Evolutionary conservation across 2,888 invertebrate genomes (phyloP).

Genomic region (Lottia gigantea): DNA sequence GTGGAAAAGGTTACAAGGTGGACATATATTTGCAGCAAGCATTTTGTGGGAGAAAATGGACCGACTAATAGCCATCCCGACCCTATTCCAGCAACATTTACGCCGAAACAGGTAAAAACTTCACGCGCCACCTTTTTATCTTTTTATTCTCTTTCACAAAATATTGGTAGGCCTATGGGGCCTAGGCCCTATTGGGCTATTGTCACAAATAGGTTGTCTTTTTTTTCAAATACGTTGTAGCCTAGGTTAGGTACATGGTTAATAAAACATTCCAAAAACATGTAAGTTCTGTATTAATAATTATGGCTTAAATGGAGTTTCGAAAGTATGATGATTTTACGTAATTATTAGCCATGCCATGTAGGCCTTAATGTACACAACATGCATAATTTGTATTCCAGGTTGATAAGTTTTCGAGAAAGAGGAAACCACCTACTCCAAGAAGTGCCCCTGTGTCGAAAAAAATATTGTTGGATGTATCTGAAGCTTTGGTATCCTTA

Average conservation of each 20-base stretch:
- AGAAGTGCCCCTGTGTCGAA: slow-evolving; percentile 4
- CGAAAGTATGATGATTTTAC: too few species aligned
- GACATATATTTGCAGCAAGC: slow-evolving; percentile 2
- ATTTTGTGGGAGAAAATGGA: background rate
- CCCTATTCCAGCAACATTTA: background rate
- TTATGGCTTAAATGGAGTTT: too few species aligned
- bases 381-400: background rate
- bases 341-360: too few species aligned
- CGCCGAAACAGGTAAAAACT: background rate
- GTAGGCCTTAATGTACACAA: too few species aligned
- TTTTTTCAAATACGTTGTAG: too few species aligned
- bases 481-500: background rate
- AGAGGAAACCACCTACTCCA: slow-evolving; percentile 5
- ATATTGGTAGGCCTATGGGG: too few species aligned
- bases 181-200: too few species aligned
- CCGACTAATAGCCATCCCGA: background rate
- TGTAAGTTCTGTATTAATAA: too few species aligned
- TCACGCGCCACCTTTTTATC: too few species aligned
- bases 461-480: background rate
- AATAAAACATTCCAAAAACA: too few species aligned
- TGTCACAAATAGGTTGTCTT: too few species aligned
- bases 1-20: background rate
- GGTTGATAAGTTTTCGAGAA: background rate
- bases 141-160: background rate
- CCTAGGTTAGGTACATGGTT: too few species aligned